Percentiles rank a stretch among this genome's conserved stretches.
Conservation (phyloP, 2,797 vertebrate species). For the Esox lucius region DNA sequence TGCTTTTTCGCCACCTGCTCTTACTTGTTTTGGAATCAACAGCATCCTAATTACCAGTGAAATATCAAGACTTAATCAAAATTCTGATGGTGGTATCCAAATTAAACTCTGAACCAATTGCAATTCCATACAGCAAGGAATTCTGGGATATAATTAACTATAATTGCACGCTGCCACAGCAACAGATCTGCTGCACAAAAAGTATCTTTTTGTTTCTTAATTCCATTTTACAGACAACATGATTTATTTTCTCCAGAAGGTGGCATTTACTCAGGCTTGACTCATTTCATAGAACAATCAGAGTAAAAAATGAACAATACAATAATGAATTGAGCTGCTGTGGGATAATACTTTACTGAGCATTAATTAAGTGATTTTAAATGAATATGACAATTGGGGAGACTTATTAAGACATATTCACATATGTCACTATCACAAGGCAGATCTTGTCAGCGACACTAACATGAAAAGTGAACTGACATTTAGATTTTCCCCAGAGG, state of each 20-base stretch:
- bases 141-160: constrained; percentile 49
- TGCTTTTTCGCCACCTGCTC: neutral
- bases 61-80: constrained; percentile 50
- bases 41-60: constrained; percentile 41
- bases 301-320: constrained; percentile 23
- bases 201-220: constrained; percentile 33
- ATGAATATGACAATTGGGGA: constrained; percentile 46
- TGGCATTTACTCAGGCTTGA: constrained; percentile 33
- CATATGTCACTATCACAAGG: constrained; percentile 41
- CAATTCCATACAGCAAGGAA: constrained; percentile 44
- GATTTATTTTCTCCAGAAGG: constrained; percentile 29
- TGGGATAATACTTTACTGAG: constrained; percentile 29
- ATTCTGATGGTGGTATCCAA: constrained; percentile 49
- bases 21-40: constrained; percentile 27
- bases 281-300: constrained; percentile 28
- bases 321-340: constrained; percentile 33
- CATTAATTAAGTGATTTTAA: constrained; percentile 46
- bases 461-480: too few species aligned
- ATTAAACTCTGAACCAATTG: constrained; percentile 48
- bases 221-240: constrained; percentile 24
- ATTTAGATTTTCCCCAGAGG: too few species aligned
- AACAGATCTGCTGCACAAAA: constrained; percentile 40
- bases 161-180: constrained; percentile 45
- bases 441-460: constrained; percentile 36
- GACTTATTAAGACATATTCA: constrained; percentile 41